These are phyloP conservation scores for Dynastes hyllus DNA, from an alignment of 2,888 invertebrate genomes.

Conservation along the genomic window DNA sequence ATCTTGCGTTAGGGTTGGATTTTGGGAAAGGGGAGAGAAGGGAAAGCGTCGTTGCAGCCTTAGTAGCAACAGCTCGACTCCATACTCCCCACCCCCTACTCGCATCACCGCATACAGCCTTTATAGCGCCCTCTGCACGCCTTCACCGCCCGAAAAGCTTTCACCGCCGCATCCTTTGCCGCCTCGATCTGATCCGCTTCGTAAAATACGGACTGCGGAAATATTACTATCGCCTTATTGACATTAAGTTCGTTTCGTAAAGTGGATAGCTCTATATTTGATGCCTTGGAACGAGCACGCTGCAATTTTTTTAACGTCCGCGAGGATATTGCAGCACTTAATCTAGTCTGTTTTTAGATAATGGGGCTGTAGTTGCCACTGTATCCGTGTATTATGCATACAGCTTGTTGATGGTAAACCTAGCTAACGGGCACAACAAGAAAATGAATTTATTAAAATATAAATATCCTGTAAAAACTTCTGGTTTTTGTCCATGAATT, in stretches of 20 bases:
- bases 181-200: slow-evolving; percentile 52
- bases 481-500: too few species aligned
- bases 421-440: too few species aligned
- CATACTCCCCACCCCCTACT: background rate
- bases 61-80: slow-evolving; percentile 21
- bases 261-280: slow-evolving; percentile 48
- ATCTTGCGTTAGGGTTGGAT: slow-evolving; percentile 26
- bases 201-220: slow-evolving; percentile 58
- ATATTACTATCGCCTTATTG: slow-evolving; percentile 59
- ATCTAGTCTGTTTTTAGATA: slow-evolving; percentile 49
- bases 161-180: slow-evolving; percentile 19
- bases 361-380: background rate
- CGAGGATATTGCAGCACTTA: slow-evolving; percentile 46
- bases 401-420: too few species aligned
- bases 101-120: background rate
- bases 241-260: slow-evolving; percentile 56
- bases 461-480: too few species aligned
- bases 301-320: slow-evolving; percentile 50
- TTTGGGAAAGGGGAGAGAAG: background rate
- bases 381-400: background rate
- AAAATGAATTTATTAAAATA: too few species aligned
- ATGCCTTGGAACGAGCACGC: slow-evolving; percentile 34
- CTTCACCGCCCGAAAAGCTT: background rate
- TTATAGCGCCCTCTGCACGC: background rate
- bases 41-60: slow-evolving; percentile 35